Conservation (phyloP, 2,888 invertebrate species). For the Hybos culiciformis region DNA sequence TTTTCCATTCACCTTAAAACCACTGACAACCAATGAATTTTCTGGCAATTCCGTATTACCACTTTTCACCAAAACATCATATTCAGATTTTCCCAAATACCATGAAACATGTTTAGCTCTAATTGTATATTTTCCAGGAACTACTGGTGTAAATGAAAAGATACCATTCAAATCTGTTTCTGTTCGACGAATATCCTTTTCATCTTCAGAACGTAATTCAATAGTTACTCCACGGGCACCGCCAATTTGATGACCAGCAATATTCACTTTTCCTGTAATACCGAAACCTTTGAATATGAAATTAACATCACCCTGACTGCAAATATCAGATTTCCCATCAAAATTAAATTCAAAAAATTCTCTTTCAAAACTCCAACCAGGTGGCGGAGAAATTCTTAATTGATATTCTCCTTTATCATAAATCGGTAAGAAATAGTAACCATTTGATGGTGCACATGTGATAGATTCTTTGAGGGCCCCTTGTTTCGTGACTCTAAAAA, state of each 20-base stretch:
- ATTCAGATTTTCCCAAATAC: constrained; percentile 52
- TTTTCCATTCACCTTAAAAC: constrained; percentile 71
- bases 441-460: constrained; percentile 93
- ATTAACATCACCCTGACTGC: constrained; percentile 81
- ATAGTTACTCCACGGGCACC: constrained; percentile 72
- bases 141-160: constrained; percentile 75
- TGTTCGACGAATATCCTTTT: constrained; percentile 45
- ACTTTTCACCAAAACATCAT: constrained; percentile 53
- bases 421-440: constrained; percentile 92
- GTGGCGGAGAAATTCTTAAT: constrained; percentile 63
- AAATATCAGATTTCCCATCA: constrained; percentile 74
- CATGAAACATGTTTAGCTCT: constrained; percentile 63
- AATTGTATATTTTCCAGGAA: constrained; percentile 72
- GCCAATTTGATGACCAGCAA: constrained; percentile 50
- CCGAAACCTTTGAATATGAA: constrained; percentile 90
- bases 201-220: constrained; percentile 47
- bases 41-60: constrained; percentile 65
- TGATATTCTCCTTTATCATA: constrained; percentile 81
- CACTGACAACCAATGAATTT: constrained; percentile 59
- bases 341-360: constrained; percentile 59
- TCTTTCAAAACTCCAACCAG: constrained; percentile 86
- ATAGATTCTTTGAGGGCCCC: constrained; percentile 90
- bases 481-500: constrained; percentile 67
- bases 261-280: constrained; percentile 68
- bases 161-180: constrained; percentile 55